Base-by-base conservation (phyloP, 92 coral and sea anemone genomes). In the Metridium senile region DNA sequence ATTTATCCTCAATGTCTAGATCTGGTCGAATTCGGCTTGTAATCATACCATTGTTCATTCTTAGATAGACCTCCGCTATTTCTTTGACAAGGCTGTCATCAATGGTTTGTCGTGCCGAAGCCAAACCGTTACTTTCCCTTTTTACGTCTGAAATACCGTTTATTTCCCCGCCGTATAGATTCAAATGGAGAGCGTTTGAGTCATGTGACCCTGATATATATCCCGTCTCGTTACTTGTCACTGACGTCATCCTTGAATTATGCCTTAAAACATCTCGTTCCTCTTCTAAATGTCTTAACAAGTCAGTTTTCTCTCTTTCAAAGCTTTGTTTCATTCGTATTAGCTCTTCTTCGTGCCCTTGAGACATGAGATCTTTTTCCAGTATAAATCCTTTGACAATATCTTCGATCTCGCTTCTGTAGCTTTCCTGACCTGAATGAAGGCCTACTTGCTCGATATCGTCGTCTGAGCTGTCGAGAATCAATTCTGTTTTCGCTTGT, bases 1-100 rank as follows among this genome's bases (percentile, higher is more conserved):
- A 88, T 83, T 91, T 96, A 76, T 96, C 99, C 77, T 96, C 99
- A 10, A 93, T 74, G 77, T 96, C 99, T 26, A 96, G 71, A 47
- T 96, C 99, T 26, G 98, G 99, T 11, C 98, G 86, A 19, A 96
- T 82, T 53, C 89, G 84, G 68, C 97, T 88, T 19, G 93, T 89
- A 53, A 87, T 71, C 31, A 79, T 75, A 0, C 95, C 91, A 70
- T 82, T 87, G 74, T 93, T 89, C 84, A 96, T 86, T 63, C 99
- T 58, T 23, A 96, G 67, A 59, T 93, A 92, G 0, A 89, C 90
- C 58, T 94, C 97, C 16, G 97, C 97, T 58, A 92, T 92, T 75
- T 92, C 97, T 45, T 83, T 86, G 39, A 92, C 82, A 33, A 86
- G 73, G 67, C 71, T 82, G 34, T 81, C 75, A 68, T 92, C 97